Base-by-base conservation (phyloP, 2,888 invertebrate species). In the Prosopocoilus inquinatus region DNA sequence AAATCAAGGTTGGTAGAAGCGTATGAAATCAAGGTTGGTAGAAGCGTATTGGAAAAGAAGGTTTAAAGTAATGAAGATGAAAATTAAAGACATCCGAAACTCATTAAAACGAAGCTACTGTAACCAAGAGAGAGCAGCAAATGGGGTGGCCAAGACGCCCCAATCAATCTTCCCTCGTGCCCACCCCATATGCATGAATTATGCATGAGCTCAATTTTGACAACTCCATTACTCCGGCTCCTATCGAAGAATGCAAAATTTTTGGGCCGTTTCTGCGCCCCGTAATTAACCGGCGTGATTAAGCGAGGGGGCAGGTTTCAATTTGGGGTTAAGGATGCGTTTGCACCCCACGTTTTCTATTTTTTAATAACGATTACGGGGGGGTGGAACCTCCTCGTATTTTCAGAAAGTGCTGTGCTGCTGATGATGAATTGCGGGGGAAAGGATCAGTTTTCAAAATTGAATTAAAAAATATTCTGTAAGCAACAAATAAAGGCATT, bases 301-400 rank as follows among this genome's bases (percentile, higher is more conserved):
- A 52, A 57, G 47, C 33, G 48, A 52, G 57, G 50, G 60, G 62
- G 60, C 47, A 57, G 58, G 58, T 53, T 53, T 53, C 36, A 51
- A 49, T 62, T 58, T 57, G 47, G 35, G 35, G 55, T 61, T 58
- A 63, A 57, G 59, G 59, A 59, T 59, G 53, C 53, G 53, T 55
- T 61, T 50, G 55, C 59, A 56, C 62, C 55, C 47, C 35, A 28
- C 35, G 36, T 50, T 55, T 55, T 28, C n/a, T n/a, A n/a, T n/a
- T 28, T 28, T 20, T 20, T 20, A 20, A 28, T 28, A 28, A 28
- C 20, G 20, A 3, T 28, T 28, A 28, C 0, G 20, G 5, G 20
- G 20, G 20, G 20, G 20, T 28, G 20, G 20, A 3, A n/a, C n/a
- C n/a, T n/a, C 3, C 20, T 28, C 20, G 7, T 28, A 3, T 28